These are phyloP conservation scores for Hydrozoanthus tunicans DNA, from an alignment of 64 coral and sea anemone species.

Conservation along the genomic window DNA sequence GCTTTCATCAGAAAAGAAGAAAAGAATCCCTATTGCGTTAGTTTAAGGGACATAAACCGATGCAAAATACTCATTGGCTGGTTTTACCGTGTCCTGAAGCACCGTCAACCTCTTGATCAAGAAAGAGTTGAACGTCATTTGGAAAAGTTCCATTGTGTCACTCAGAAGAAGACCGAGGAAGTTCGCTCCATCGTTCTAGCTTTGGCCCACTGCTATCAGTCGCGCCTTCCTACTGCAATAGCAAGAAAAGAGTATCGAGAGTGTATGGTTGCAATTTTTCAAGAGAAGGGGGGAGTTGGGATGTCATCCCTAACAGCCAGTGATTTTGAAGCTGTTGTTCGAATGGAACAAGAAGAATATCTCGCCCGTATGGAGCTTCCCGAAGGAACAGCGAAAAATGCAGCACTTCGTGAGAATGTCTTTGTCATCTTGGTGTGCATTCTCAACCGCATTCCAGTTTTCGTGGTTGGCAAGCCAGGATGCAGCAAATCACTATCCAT, in stretches of 20 bases:
- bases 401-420: conserved; percentile 71
- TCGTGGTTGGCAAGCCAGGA: conserved; percentile 90
- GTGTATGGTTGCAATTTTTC: conserved; percentile 43
- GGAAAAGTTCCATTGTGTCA: not conserved
- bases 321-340: conserved; percentile 58
- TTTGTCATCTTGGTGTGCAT: conserved; percentile 72
- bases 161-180: not conserved
- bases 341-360: conserved; percentile 78
- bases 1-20: conserved; percentile 70
- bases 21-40: conserved; percentile 82
- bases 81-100: conserved; percentile 54
- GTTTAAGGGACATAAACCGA: conserved; percentile 84
- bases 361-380: conserved; percentile 72
- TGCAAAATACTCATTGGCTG: conserved; percentile 78
- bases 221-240: conserved; percentile 60
- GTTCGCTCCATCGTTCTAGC: conserved; percentile 64
- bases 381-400: conserved; percentile 66
- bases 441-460: conserved; percentile 70
- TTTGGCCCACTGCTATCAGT: conserved; percentile 83
- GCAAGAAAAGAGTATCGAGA: conserved; percentile 47
- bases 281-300: not conserved
- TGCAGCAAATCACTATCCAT: conserved; percentile 94
- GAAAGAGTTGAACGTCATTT: conserved; percentile 36
- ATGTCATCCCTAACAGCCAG: not conserved
- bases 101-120: conserved; percentile 38